phyloP scores from a whole-genome alignment of 2,797 vertebrate genomes.

The Setipinna tenuifilis region DNA sequence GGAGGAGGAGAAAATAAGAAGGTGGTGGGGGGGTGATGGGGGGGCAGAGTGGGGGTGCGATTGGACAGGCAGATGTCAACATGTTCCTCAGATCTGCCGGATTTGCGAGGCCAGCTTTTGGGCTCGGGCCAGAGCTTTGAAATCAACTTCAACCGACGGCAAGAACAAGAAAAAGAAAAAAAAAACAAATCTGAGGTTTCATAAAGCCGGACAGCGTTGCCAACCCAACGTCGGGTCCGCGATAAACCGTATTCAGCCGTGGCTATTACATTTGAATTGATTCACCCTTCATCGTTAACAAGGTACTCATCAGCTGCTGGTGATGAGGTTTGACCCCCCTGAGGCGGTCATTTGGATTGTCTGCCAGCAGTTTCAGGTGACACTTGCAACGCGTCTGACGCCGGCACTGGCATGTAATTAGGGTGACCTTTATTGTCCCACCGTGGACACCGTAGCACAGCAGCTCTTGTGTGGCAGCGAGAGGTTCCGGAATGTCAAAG shows the following conservation, averaged over 20 bases:
- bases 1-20: not conserved
- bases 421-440: slow-evolving; percentile 14
- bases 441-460: not conserved
- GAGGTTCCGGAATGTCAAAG: not conserved
- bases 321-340: slow-evolving; percentile 4
- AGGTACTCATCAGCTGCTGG: slow-evolving; percentile 12
- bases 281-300: not conserved
- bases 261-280: not conserved
- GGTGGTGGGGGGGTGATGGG: no score
- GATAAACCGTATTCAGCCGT: not conserved
- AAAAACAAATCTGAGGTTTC: not conserved
- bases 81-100: slow-evolving; percentile 68
- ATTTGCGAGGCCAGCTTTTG: slow-evolving; percentile 64
- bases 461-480: not conserved
- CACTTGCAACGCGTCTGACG: not conserved
- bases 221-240: not conserved
- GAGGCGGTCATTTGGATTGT: not conserved
- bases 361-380: not conserved
- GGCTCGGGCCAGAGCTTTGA: slow-evolving; percentile 65
- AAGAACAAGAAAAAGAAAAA: no score
- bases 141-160: slow-evolving; percentile 44
- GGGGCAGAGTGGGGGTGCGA: slow-evolving; percentile 20
- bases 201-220: not conserved
- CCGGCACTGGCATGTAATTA: not conserved
- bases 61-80: slow-evolving; percentile 71